Percentiles rank a stretch among this genome's conserved stretches.
Evolutionary conservation across 2,113 vertebrate species (phyloP).

Genomic region (Gallinago jamesoni): DNA sequence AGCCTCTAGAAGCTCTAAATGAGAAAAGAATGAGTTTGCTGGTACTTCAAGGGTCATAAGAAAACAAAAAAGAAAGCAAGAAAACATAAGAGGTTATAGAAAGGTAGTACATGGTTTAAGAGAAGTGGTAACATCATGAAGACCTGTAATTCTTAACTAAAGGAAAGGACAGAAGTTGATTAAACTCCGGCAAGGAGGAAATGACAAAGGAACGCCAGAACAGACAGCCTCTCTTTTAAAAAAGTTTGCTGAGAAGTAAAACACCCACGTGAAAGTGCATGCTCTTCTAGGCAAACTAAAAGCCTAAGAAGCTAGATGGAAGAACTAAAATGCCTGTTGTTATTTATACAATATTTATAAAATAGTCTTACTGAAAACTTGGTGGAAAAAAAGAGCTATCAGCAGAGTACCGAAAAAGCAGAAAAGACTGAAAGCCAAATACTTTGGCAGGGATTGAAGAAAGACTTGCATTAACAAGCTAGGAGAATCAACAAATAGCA

Average conservation of each 20-base stretch:
- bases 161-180: not conserved
- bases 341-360: not conserved
- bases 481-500: not conserved
- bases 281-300: not conserved
- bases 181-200: not conserved
- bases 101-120: not conserved
- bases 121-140: not conserved
- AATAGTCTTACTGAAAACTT: not conserved
- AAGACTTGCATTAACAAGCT: not conserved
- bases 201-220: not conserved
- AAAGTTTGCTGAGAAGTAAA: not conserved
- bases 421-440: not conserved
- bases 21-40: not conserved
- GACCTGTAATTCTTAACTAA: not conserved
- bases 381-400: not conserved
- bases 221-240: not conserved
- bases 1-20: not conserved
- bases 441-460: not conserved
- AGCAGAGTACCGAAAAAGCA: not conserved
- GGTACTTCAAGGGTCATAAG: not conserved
- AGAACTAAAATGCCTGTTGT: not conserved
- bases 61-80: too few relatives aligned
- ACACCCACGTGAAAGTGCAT: not conserved
- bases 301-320: not conserved
- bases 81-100: not conserved